phyloP scores from a whole-genome alignment of 2,888 invertebrate genomes.

The Patella depressa region DNA sequence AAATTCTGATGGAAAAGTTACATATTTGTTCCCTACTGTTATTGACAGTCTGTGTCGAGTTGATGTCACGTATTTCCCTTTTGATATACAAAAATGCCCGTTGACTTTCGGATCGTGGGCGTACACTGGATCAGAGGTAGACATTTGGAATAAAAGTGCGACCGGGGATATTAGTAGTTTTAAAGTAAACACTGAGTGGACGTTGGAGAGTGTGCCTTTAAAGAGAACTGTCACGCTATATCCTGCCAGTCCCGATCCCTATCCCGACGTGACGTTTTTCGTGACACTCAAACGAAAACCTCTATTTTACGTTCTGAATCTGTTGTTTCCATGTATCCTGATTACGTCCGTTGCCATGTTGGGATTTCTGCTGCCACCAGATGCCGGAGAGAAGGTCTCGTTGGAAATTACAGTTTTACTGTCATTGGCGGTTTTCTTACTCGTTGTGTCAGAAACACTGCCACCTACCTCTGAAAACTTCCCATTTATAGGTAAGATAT shows the following conservation, averaged over 20 bases:
- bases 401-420: conserved; percentile 65
- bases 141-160: conserved; percentile 30
- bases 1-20: conserved; percentile 72
- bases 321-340: conserved; percentile 59
- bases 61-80: conserved; percentile 74
- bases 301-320: conserved; percentile 56
- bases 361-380: conserved; percentile 56
- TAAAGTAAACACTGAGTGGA: conserved; percentile 57
- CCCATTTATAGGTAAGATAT: conserved; percentile 59
- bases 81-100: conserved; percentile 72
- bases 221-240: conserved; percentile 40
- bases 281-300: conserved; percentile 46
- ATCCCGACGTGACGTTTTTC: conserved; percentile 57
- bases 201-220: conserved; percentile 41
- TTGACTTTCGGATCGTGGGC: conserved; percentile 60
- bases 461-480: conserved; percentile 65
- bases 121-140: conserved; percentile 48
- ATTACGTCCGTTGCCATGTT: conserved; percentile 45
- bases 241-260: conserved; percentile 52
- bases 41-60: conserved; percentile 74
- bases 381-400: conserved; percentile 62
- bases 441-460: conserved; percentile 64
- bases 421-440: conserved; percentile 64
- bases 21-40: conserved; percentile 75
- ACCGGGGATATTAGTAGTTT: conserved; percentile 44